Evolutionary conservation across 2,797 vertebrate genomes (phyloP), one percentile per base, ranked within the genome.

Genomic region (Phylloscopus collybita): DNA sequence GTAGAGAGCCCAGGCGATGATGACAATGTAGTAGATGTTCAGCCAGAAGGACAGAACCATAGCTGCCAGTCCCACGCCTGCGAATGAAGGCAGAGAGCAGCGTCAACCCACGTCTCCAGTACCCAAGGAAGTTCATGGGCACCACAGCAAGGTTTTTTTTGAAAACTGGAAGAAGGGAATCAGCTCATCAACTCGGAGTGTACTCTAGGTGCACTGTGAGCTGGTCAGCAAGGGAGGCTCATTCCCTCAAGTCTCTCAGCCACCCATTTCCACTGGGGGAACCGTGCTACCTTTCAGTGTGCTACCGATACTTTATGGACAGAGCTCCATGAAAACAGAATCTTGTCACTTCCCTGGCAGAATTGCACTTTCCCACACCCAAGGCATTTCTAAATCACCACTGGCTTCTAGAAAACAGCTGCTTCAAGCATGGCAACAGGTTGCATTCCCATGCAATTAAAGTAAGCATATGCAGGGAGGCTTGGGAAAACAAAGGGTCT

Each of bases 21-120:
- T 99, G 96, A 99, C 97, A 47, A 99, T 99, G 95, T 99, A 99
- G 94, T 99, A 99, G 96, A 99, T 98, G 97, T 99, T 99, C 88
- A 99, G 98, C 99, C 99, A 99, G 97, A 99, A 99, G 47, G 99
- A 98, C 82, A 99, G 97, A 61, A 99, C 98, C 59, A 98, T 98
- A 27, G 99, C 96, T 57, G 99, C 99, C 95, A 99, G 84, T 23
- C 99, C 99, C 17, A 99, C 99, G 51, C 99, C 99, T 99, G 90
- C 0, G 0, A 92, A 81, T 10, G 13, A 81, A 92, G 66, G 88
- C 82, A 94, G 78, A 95, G 14, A 66, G 30, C 27, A 60, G 12
- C n/a, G 45, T 95, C 83, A 91, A 0, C 42, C 16, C 53, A 65
- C 16, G 8, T 18, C 21, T 73, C 45, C 4, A 3, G 47, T 11